phyloP scores from a whole-genome alignment of 2,797 vertebrate species.

The Echiichthys vipera region DNA sequence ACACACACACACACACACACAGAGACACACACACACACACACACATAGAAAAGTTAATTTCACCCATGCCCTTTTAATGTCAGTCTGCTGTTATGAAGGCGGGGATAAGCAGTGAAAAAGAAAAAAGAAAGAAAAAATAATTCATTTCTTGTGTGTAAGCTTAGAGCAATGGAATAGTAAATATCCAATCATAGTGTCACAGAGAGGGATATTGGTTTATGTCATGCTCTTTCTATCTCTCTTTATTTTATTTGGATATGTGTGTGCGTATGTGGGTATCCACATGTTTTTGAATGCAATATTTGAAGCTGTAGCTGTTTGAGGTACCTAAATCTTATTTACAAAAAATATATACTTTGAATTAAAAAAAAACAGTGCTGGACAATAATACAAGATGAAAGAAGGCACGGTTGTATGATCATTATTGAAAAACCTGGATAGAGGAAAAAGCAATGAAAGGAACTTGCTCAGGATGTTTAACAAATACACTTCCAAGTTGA shows the following conservation, averaged over 20 bases:
- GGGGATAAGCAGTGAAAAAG: slow-evolving; percentile 41
- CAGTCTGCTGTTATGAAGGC: slow-evolving; percentile 65
- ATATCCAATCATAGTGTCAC: slow-evolving; percentile 67
- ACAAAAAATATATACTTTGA: neutral
- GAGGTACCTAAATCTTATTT: neutral
- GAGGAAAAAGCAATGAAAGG: neutral
- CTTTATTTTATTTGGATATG: slow-evolving; percentile 41
- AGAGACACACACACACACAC: slow-evolving; percentile 17
- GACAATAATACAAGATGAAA: neutral
- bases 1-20: neutral
- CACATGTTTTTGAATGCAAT: neutral
- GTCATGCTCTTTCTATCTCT: slow-evolving; percentile 34
- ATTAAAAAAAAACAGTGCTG: neutral
- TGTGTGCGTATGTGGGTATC: neutral
- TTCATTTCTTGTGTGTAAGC: slow-evolving; percentile 54
- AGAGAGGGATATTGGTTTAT: slow-evolving; percentile 61
- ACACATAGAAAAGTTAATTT: slow-evolving; percentile 60
- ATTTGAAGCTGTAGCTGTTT: slow-evolving; percentile 13
- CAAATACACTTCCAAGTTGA: neutral
- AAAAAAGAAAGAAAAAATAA: neutral
- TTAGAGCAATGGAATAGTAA: slow-evolving; percentile 57
- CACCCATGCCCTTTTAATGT: slow-evolving; percentile 67
- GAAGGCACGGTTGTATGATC: neutral
- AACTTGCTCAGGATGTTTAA: neutral
- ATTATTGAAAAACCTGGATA: neutral